Conservation (phyloP, 2,113 vertebrate genomes). For the Mirounga angustirostris region DNA sequence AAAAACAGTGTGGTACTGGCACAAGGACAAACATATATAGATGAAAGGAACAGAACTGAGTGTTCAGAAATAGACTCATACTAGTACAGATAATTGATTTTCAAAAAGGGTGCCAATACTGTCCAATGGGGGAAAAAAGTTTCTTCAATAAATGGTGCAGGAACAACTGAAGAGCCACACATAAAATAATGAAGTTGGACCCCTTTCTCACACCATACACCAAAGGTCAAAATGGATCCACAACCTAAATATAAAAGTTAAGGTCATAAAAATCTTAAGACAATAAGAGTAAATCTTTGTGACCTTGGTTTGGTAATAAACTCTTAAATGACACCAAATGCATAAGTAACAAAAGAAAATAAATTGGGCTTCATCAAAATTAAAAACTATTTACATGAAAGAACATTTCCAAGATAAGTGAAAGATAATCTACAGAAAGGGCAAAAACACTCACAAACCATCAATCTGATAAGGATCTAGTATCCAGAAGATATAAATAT, state of each 20-base stretch:
- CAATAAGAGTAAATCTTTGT: background rate
- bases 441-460: background rate
- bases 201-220: background rate
- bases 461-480: background rate
- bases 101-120: background rate
- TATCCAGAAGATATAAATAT: background rate
- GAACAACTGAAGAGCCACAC: background rate
- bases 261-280: background rate
- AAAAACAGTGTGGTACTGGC: background rate
- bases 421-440: background rate
- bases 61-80: conserved; percentile 14
- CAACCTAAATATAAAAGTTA: background rate
- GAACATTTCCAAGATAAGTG: background rate
- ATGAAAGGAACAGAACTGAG: background rate
- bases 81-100: background rate
- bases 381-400: background rate
- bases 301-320: background rate
- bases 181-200: conserved; percentile 2
- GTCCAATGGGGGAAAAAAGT: background rate
- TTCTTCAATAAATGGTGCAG: background rate
- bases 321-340: background rate
- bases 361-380: background rate
- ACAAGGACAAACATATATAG: background rate
- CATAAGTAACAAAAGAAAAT: conserved; percentile 14
- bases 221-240: background rate